These are phyloP conservation scores for Noctua janthina DNA, from an alignment of 2,888 invertebrate genomes.

Conservation along the genomic window DNA sequence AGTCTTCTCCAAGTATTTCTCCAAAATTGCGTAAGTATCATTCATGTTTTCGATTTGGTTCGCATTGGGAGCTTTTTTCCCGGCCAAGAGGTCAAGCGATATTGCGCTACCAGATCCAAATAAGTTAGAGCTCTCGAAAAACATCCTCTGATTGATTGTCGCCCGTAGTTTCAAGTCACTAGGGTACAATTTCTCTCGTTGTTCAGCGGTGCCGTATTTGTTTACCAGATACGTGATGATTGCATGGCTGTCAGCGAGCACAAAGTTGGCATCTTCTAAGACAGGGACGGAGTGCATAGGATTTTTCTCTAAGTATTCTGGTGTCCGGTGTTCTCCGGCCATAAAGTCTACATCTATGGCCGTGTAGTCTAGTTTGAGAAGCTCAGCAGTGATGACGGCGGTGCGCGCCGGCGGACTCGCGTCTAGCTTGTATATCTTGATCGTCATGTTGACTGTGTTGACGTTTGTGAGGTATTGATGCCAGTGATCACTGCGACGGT, in stretches of 20 bases:
- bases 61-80: slow-evolving; percentile 9
- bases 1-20: slow-evolving; percentile 37
- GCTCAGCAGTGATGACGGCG: slow-evolving; percentile 4
- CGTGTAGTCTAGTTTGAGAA: slow-evolving; percentile 25
- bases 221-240: slow-evolving; percentile 13
- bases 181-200: slow-evolving; percentile 28
- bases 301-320: slow-evolving; percentile 35
- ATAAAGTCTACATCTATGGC: slow-evolving; percentile 18
- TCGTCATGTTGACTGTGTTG: slow-evolving; percentile 15
- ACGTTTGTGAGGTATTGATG: not conserved
- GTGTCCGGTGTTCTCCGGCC: slow-evolving; percentile 13
- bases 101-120: not conserved
- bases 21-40: slow-evolving; percentile 24
- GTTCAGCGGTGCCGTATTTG: slow-evolving; percentile 26
- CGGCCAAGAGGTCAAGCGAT: slow-evolving; percentile 6
- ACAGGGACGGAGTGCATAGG: slow-evolving; percentile 31
- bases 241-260: slow-evolving; percentile 23
- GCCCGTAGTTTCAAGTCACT: slow-evolving; percentile 38
- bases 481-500: not conserved
- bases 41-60: slow-evolving; percentile 14
- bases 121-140: slow-evolving; percentile 13
- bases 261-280: slow-evolving; percentile 32
- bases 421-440: slow-evolving; percentile 29
- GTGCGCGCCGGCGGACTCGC: not conserved
- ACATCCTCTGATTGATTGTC: slow-evolving; percentile 32